A percentile compares a stretch with the other conserved stretches of the same genome.
Evolutionary conservation across 2,888 invertebrate species (phyloP).

Genomic region (Eristalis tenax): DNA sequence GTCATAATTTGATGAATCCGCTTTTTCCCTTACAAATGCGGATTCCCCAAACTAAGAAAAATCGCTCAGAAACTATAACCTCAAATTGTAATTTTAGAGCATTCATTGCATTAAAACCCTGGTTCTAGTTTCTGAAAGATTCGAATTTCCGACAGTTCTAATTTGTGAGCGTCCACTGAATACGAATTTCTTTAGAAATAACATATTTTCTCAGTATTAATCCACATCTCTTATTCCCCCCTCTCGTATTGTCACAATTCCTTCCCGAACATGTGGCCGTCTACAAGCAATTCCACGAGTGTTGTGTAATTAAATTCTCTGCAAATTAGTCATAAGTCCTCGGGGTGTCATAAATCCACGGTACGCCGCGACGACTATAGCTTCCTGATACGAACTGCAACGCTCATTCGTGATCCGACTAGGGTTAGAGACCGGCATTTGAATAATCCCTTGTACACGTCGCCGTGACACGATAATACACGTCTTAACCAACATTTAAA

Average conservation of each 20-base stretch:
- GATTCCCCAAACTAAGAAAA: no score
- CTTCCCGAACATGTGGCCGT: background rate
- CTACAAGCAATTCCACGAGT: constrained; percentile 30
- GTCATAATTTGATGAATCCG: no score
- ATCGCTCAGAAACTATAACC: no score
- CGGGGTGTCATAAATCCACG: constrained; percentile 43
- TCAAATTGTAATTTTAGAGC: no score
- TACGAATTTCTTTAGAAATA: background rate
- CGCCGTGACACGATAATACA: background rate
- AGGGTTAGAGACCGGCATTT: constrained; percentile 29
- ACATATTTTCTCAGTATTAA: no score
- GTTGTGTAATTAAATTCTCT: constrained; percentile 50
- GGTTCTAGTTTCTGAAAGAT: no score
- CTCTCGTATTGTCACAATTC: background rate
- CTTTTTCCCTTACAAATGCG: no score
- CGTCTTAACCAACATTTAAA: background rate
- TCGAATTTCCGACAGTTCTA: no score
- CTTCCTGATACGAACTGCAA: constrained; percentile 15
- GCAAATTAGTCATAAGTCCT: constrained; percentile 53
- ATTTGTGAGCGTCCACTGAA: no score
- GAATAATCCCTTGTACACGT: constrained; percentile 28
- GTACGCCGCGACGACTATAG: background rate
- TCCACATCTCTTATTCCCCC: background rate
- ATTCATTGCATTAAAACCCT: no score
- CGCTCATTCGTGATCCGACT: background rate